These are phyloP conservation scores for Palaemon carinicauda DNA, from an alignment of 1,140 invertebrate genomes.

Conservation along the genomic window DNA sequence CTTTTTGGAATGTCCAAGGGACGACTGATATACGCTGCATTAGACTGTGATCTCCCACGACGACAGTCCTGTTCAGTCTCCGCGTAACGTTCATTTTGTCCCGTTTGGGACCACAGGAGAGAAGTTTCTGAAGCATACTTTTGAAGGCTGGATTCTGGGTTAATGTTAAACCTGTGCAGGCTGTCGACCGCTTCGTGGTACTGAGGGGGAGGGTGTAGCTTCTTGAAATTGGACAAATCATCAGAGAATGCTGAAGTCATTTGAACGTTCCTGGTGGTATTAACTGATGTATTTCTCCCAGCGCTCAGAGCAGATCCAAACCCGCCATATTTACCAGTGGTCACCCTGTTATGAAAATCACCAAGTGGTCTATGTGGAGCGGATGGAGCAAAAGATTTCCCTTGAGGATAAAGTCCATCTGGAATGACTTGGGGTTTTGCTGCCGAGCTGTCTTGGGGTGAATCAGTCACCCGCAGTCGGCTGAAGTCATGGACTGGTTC, in stretches of 20 bases:
- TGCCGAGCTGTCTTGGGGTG: background rate
- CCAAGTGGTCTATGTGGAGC: background rate
- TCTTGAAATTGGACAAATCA: background rate
- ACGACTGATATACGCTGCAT: constrained; percentile 6
- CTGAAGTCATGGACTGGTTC: constrained; percentile 32
- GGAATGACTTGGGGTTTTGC: background rate
- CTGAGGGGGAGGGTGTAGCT: background rate
- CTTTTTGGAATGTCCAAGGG: constrained; percentile 10
- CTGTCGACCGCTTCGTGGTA: background rate
- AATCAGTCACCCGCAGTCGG: constrained; percentile 33
- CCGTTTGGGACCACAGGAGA: background rate
- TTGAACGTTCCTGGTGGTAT: no score
- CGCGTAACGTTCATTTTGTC: background rate
- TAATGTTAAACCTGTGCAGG: background rate
- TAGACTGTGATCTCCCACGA: constrained; percentile 27
- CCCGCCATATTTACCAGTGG: background rate
- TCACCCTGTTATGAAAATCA: background rate
- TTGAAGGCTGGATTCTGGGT: background rate
- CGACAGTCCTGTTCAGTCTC: background rate
- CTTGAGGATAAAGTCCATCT: background rate
- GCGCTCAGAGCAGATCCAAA: background rate
- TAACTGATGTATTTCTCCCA: background rate
- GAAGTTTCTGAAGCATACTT: constrained; percentile 42
- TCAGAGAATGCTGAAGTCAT: background rate
- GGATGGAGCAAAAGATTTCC: background rate